phyloP scores from a whole-genome alignment of 2,113 vertebrate genomes.

The Sturnus vulgaris region DNA sequence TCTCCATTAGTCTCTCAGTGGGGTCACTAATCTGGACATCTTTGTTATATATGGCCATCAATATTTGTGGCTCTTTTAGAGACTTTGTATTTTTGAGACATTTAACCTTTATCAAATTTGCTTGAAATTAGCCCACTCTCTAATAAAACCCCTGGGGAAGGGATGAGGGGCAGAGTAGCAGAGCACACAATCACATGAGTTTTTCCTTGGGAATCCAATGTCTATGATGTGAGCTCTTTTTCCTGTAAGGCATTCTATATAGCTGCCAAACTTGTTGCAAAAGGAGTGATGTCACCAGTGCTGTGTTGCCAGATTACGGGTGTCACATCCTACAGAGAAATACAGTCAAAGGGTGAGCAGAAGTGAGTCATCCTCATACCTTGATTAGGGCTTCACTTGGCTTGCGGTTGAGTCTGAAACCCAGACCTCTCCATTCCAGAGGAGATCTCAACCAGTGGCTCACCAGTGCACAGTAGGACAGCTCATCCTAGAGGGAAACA shows the following conservation, averaged over 20 bases:
- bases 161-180: not conserved
- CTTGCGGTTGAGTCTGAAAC: not conserved
- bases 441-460: not conserved
- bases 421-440: not conserved
- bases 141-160: not conserved
- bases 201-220: not conserved
- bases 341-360: conserved; percentile 31
- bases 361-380: conserved; percentile 14
- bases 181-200: not conserved
- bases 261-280: conserved; percentile 29
- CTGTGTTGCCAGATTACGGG: conserved; percentile 17
- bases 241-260: not conserved
- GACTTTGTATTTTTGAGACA: not conserved
- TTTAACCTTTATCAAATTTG: not conserved
- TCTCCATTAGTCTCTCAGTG: not conserved
- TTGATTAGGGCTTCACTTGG: not conserved
- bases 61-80: not conserved
- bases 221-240: not conserved
- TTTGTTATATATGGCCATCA: not conserved
- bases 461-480: not conserved
- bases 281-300: conserved; percentile 9
- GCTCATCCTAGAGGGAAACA: not conserved
- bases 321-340: conserved; percentile 42
- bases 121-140: not conserved
- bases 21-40: not conserved